Evolutionary conservation across 2,888 invertebrate species (phyloP).

Genomic region (Ametastegia equiseti): DNA sequence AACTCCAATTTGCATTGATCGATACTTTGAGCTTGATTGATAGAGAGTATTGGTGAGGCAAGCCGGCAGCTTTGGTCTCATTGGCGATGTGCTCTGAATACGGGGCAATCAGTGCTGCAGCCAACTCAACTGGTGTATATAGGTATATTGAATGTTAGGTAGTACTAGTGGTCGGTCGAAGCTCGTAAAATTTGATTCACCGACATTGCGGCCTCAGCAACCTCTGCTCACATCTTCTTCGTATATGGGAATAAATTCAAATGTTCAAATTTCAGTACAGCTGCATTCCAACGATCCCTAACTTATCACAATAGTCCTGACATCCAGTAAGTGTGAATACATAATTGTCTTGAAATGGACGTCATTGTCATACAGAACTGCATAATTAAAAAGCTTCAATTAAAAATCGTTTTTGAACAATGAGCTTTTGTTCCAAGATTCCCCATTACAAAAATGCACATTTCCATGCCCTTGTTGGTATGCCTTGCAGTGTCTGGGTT

Average conservation of each 20-base stretch:
- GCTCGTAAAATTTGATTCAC: slow-evolving; percentile 42
- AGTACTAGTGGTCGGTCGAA: slow-evolving; percentile 22
- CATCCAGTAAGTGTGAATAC: neutral
- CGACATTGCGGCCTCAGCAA: slow-evolving; percentile 7
- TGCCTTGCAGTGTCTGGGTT: neutral
- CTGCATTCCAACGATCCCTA: neutral
- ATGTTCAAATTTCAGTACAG: neutral
- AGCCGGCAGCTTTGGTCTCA: slow-evolving; percentile 5
- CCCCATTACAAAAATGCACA: neutral
- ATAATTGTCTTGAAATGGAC: neutral
- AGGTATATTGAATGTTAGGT: slow-evolving; percentile 34
- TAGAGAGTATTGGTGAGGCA: slow-evolving; percentile 23
- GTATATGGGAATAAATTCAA: neutral
- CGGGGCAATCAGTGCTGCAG: slow-evolving; percentile 43
- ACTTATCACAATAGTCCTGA: neutral
- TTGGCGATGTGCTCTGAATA: slow-evolving; percentile 37
- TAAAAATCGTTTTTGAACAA: neutral
- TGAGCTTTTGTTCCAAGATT: no score
- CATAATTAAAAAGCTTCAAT: neutral
- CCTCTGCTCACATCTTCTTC: neutral
- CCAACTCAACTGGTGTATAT: slow-evolving; percentile 40
- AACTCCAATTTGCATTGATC: slow-evolving; percentile 40
- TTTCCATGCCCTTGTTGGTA: neutral
- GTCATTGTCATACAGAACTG: no score
- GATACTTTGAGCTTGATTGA: slow-evolving; percentile 42